phyloP scores from a whole-genome alignment of 1,140 invertebrate species.

The Meloidogyne floridensis region DNA sequence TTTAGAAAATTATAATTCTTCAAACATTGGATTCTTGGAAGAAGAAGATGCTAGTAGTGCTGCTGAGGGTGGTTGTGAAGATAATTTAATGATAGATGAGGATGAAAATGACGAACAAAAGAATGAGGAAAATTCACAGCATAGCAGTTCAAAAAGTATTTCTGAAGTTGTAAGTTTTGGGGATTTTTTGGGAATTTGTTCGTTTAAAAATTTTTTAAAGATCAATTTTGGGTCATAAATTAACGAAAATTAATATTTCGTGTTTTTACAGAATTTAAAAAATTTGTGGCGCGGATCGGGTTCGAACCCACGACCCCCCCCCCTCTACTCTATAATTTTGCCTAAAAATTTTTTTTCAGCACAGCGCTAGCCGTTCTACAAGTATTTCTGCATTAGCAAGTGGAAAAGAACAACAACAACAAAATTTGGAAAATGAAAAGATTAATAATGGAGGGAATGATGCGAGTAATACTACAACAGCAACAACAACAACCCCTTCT shows the following conservation, averaged over 20 bases:
- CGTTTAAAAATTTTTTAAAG: too few species aligned
- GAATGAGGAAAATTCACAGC: background rate
- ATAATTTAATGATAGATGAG: conserved; percentile 11
- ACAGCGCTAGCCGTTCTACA: background rate
- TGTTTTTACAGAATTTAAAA: too few species aligned
- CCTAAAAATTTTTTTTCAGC: background rate
- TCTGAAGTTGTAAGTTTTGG: background rate
- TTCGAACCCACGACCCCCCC: too few species aligned
- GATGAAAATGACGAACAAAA: conserved; percentile 1
- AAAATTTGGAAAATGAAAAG: background rate
- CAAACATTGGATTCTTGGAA: conserved; percentile 23
- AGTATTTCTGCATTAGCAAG: background rate
- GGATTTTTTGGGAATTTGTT: too few species aligned
- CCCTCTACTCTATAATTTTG: too few species aligned
- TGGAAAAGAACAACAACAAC: conserved; percentile 8
- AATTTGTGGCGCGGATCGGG: too few species aligned
- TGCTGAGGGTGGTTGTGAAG: conserved; percentile 11
- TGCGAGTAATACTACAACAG: too few species aligned
- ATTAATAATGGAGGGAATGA: background rate
- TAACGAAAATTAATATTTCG: background rate
- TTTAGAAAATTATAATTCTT: background rate
- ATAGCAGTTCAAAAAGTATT: conserved; percentile 15
- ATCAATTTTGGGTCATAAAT: background rate
- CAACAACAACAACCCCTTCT: background rate
- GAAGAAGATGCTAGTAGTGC: conserved; percentile 26